Evolutionary conservation across 2,797 vertebrate genomes (phyloP).

Genomic region (Xyrichtys novacula): DNA sequence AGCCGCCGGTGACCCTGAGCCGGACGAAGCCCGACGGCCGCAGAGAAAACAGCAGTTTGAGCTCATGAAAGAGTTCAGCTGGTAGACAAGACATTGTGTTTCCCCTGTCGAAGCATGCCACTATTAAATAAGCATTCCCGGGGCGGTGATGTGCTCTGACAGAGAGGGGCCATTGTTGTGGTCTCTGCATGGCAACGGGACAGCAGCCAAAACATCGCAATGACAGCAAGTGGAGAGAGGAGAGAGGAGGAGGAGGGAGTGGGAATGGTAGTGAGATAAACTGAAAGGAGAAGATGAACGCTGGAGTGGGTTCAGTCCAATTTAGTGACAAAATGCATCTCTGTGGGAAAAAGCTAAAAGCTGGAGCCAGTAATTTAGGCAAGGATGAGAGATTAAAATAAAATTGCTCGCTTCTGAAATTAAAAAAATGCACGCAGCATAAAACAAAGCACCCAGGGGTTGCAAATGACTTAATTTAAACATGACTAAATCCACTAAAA

Average conservation of each 20-base stretch:
- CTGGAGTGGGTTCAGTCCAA: conserved; percentile 10
- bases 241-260: conserved; percentile 23
- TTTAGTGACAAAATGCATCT: conserved; percentile 18
- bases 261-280: conserved; percentile 41
- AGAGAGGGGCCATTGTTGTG: conserved; percentile 79
- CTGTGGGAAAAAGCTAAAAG: not conserved
- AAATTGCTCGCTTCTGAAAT: not conserved
- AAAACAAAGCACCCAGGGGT: not conserved
- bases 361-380: not conserved
- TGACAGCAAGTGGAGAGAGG: conserved; percentile 61
- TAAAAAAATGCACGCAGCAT: not conserved
- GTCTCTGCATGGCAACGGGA: conserved; percentile 76
- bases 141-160: conserved; percentile 64
- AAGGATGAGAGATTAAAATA: conserved; percentile 1
- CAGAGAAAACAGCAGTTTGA: conserved; percentile 27
- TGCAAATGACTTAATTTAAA: not conserved
- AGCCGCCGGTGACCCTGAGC: conserved; percentile 42
- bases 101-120: conserved; percentile 66
- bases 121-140: conserved; percentile 79
- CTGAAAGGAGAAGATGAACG: conserved; percentile 36
- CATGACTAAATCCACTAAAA: not conserved
- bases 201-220: conserved; percentile 73
- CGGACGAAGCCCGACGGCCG: conserved; percentile 34
- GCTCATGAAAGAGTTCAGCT: conserved; percentile 63
- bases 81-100: conserved; percentile 66